Percentiles rank a stretch among this genome's conserved stretches.
Conservation (phyloP, 1,140 invertebrate species). For the Aphaenogaster rudis region DNA sequence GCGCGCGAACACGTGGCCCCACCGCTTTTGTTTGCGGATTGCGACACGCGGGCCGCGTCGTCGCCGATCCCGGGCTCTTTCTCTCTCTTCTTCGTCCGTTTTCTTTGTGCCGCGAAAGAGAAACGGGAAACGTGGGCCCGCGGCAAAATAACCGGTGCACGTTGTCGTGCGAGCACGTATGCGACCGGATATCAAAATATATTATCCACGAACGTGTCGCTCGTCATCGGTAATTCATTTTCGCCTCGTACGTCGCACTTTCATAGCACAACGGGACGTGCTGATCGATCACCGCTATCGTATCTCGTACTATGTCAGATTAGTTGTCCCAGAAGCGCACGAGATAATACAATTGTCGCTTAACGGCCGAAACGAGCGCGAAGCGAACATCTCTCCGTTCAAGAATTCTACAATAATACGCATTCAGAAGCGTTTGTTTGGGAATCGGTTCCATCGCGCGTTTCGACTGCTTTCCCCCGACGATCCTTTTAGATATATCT, state of each 20-base stretch:
- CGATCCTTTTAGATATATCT: not conserved
- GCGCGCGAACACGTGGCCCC: not conserved
- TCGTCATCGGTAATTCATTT: constrained; percentile 19
- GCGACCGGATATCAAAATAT: constrained; percentile 38
- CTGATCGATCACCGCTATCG: not conserved
- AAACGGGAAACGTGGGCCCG: constrained; percentile 10
- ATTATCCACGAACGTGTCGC: constrained; percentile 26
- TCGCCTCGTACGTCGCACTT: not conserved
- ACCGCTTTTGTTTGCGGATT: constrained; percentile 35
- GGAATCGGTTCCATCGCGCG: not conserved
- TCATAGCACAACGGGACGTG: not conserved
- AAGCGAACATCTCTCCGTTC: not conserved
- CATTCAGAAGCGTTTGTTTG: not conserved
- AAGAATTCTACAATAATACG: not conserved
- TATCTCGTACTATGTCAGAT: not conserved
- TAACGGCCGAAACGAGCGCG: not conserved
- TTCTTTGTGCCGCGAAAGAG: not conserved
- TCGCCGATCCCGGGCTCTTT: too few relatives aligned
- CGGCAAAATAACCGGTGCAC: not conserved
- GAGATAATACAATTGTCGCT: not conserved
- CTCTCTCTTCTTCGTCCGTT: not conserved
- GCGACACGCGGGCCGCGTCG: not conserved
- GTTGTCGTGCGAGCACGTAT: not conserved
- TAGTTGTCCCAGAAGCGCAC: not conserved
- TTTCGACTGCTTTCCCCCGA: not conserved